phyloP scores from a whole-genome alignment of 2,113 vertebrate genomes.

The Hydropotes inermis region DNA sequence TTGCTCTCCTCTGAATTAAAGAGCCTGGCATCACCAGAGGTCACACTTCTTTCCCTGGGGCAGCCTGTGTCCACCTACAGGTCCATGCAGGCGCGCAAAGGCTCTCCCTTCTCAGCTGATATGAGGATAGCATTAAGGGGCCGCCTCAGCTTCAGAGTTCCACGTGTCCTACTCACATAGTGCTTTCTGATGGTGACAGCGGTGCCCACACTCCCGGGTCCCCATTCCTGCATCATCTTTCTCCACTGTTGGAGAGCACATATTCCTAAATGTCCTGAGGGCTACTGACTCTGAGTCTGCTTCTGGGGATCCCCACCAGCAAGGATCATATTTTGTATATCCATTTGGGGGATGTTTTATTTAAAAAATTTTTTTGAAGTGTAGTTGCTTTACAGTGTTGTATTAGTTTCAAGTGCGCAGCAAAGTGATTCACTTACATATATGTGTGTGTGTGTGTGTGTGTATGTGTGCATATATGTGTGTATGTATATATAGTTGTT shows the following conservation, averaged over 20 bases:
- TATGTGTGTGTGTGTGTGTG: fast-evolving
- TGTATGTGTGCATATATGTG: neutral
- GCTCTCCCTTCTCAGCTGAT: neutral
- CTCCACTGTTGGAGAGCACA: neutral
- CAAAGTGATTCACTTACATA: neutral
- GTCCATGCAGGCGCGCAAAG: fast-evolving
- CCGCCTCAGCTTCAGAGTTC: neutral
- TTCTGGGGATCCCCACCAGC: neutral
- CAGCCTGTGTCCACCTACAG: neutral
- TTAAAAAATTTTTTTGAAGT: neutral
- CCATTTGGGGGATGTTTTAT: neutral
- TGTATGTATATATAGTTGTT: neutral
- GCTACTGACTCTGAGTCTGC: neutral
- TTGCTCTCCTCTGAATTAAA: neutral
- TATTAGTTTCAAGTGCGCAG: neutral
- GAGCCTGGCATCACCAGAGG: neutral
- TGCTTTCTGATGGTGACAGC: neutral
- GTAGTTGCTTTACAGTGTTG: neutral
- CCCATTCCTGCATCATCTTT: neutral
- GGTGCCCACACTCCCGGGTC: fast-evolving
- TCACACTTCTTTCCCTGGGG: neutral
- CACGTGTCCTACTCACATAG: fast-evolving
- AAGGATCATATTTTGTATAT: neutral
- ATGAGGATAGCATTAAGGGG: fast-evolving
- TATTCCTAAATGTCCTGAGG: neutral